These are phyloP conservation scores for Pogonocichla stellata DNA, from an alignment of 2,113 vertebrate species.

Conservation along the genomic window DNA sequence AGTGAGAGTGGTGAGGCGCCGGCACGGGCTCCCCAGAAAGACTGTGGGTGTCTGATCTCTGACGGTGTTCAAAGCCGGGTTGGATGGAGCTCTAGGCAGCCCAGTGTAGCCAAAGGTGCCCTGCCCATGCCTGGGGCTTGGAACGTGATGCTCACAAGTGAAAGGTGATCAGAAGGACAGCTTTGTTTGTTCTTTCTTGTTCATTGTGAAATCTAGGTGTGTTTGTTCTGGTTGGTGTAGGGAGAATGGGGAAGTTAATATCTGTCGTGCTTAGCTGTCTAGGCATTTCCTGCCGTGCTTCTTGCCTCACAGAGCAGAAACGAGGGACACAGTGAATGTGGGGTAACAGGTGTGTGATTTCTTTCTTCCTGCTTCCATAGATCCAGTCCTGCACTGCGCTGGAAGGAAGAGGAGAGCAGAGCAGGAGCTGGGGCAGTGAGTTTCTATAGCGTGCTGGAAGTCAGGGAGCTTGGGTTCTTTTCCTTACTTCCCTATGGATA, in stretches of 20 bases:
- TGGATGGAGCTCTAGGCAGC: not conserved
- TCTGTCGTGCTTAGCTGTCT: no score
- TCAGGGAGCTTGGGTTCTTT: not conserved
- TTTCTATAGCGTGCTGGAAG: rapidly evolving
- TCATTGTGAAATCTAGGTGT: not conserved
- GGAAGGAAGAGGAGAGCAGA: not conserved
- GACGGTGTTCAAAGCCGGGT: not conserved
- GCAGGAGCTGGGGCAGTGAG: not conserved
- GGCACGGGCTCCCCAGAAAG: no score
- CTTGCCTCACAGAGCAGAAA: not conserved
- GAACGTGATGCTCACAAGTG: not conserved
- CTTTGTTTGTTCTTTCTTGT: not conserved
- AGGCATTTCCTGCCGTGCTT: not conserved
- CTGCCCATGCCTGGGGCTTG: not conserved
- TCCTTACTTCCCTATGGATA: rapidly evolving
- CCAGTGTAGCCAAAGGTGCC: no score
- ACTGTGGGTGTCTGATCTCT: not conserved
- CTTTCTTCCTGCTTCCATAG: rapidly evolving
- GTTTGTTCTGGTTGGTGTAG: not conserved
- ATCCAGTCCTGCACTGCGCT: not conserved
- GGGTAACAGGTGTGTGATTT: not conserved
- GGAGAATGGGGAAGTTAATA: rapidly evolving
- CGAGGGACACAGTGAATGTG: not conserved
- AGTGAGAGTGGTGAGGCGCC: not conserved
- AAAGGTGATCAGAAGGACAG: not conserved